Conservation (phyloP, 2,888 invertebrate species). For the Nymphalis urticae region DNA sequence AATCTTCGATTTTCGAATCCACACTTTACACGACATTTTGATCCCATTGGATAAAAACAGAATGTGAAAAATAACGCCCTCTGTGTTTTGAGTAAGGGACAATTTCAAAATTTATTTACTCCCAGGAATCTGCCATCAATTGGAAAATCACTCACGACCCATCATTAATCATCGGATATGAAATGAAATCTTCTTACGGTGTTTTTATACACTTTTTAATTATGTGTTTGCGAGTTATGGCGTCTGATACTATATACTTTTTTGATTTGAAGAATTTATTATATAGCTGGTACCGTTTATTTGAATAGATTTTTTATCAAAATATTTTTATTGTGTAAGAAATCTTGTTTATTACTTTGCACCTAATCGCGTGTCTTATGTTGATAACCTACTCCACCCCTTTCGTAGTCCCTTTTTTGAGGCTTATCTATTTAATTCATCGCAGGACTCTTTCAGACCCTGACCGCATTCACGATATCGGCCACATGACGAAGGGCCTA, state of each 20-base stretch:
- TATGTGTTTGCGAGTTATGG: neutral
- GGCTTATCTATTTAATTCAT: conserved; percentile 79
- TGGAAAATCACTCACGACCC: conserved; percentile 63
- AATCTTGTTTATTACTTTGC: conserved; percentile 34
- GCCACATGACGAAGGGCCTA: conserved; percentile 72
- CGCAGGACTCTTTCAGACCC: conserved; percentile 76
- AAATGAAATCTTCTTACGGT: conserved; percentile 15
- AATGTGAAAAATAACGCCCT: conserved; percentile 45
- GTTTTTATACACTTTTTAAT: neutral
- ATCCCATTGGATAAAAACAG: conserved; percentile 48
- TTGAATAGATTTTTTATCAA: neutral
- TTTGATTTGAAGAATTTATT: too few relatives aligned
- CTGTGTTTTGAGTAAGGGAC: conserved; percentile 56
- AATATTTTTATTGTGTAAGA: conserved; percentile 13
- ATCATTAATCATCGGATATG: conserved; percentile 74
- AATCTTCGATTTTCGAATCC: conserved; percentile 11
- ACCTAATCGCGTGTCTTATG: conserved; percentile 37
- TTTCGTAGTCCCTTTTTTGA: conserved; percentile 66
- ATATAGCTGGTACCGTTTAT: too few relatives aligned
- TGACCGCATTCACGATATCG: conserved; percentile 78
- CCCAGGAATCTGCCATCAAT: conserved; percentile 65
- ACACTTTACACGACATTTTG: conserved; percentile 15
- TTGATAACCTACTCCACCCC: conserved; percentile 54
- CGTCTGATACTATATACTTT: too few relatives aligned
- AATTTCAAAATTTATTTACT: conserved; percentile 60